phyloP scores from a whole-genome alignment of 2,113 vertebrate genomes.

The Scatophagus argus region DNA sequence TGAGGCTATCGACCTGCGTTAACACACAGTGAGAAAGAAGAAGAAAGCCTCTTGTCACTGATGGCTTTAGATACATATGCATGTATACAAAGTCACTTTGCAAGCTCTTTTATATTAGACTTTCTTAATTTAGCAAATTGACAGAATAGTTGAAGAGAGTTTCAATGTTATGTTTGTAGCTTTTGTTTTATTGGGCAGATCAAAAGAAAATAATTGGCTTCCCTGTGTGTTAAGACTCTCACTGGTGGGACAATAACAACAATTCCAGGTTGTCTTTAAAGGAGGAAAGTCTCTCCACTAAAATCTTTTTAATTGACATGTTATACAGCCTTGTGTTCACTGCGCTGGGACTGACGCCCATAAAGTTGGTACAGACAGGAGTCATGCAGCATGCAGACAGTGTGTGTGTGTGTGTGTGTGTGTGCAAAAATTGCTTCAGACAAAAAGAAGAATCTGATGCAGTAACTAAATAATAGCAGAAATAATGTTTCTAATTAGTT shows the following conservation, averaged over 20 bases:
- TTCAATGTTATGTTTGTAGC: slow-evolving; percentile 6
- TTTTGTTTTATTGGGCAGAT: slow-evolving; percentile 19
- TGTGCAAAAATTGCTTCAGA: slow-evolving; percentile 17
- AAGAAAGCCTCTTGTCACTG: not conserved
- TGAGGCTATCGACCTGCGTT: not conserved
- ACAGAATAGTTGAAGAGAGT: not conserved
- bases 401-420: slow-evolving; percentile 2
- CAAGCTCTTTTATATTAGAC: slow-evolving; percentile 15
- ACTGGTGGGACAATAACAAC: slow-evolving; percentile 31
- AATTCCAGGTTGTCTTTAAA: slow-evolving; percentile 40
- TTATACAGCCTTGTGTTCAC: slow-evolving; percentile 22
- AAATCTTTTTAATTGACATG: slow-evolving; percentile 60
- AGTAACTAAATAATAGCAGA: not conserved
- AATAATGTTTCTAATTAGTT: not conserved
- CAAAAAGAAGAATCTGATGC: slow-evolving; percentile 3
- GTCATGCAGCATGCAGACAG: slow-evolving; percentile 8
- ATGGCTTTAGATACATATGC: not conserved
- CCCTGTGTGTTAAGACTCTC: slow-evolving; percentile 33
- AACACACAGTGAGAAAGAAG: not conserved
- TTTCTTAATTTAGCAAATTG: slow-evolving; percentile 30
- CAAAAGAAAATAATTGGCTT: slow-evolving; percentile 22
- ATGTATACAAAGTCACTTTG: not conserved
- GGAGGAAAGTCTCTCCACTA: slow-evolving; percentile 37
- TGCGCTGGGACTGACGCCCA: slow-evolving; percentile 28
- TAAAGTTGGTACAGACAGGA: slow-evolving; percentile 23